phyloP scores from a whole-genome alignment of 1,140 invertebrate genomes.

The Eriocheir sinensis region DNA sequence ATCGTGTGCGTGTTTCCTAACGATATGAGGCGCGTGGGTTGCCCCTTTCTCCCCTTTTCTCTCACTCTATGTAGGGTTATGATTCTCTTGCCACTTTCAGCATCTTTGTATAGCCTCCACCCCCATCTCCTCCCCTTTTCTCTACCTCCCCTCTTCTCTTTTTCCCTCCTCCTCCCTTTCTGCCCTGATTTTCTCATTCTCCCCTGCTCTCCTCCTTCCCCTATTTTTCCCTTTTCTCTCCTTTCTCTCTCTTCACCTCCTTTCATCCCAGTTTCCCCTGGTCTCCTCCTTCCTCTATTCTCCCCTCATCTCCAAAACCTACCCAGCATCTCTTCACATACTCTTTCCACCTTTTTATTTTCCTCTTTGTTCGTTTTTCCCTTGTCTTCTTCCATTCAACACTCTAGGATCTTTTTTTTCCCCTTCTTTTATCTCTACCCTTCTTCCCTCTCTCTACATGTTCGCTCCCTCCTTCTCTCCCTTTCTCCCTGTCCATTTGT shows the following conservation, averaged over 20 bases:
- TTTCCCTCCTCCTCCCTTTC: background rate
- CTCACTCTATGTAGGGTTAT: background rate
- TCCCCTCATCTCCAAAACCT: background rate
- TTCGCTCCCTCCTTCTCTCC: no score
- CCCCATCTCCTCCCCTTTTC: background rate
- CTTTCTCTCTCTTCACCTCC: background rate
- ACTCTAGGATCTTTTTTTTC: background rate
- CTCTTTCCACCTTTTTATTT: background rate
- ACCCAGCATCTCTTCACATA: background rate
- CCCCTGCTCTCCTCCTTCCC: background rate
- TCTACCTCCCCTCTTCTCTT: background rate
- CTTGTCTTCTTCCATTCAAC: background rate
- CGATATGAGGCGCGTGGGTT: constrained; percentile 20
- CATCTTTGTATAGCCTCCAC: background rate
- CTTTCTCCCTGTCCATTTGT: no score
- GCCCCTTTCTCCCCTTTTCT: background rate
- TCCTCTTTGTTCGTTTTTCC: background rate
- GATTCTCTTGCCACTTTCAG: background rate
- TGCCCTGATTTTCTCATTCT: background rate
- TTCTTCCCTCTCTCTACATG: background rate
- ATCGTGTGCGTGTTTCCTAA: background rate
- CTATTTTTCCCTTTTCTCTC: background rate
- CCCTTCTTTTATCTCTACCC: background rate
- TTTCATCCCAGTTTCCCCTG: no score
- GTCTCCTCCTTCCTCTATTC: background rate